Base-by-base conservation (phyloP, 2,888 invertebrate species). In the Cepaea hortensis region DNA sequence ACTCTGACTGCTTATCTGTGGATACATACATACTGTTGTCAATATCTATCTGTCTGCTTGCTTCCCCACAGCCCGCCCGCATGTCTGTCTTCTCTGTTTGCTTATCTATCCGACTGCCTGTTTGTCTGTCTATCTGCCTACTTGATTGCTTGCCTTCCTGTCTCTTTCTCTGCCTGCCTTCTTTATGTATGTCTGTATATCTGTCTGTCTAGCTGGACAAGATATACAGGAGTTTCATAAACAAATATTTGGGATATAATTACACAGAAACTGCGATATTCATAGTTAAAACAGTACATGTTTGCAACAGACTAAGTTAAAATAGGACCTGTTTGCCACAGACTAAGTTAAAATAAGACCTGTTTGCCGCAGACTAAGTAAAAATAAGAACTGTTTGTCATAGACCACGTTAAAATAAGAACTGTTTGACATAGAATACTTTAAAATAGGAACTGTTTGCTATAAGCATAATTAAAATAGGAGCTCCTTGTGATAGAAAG, bases 171-270 rank as follows among this genome's bases (percentile, higher is more conserved):
- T 23, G 20, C 23, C 23, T 72, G 3, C 70, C 20, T 70, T 20
- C 76, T 76, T 23, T 6, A 11, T 73, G 73, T 73, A 6, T 83
- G 55, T 83, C 5, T 83, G 23, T 83, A 9, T 83, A 23, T 83
- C 13, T 83, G 55, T 83, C 6, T 82, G 72, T 82, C 13, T 82
- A n/a, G 35, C 35, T 82, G 50, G 70, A 46, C 48, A 11, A 35
- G 48, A 35, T n/a, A 48, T 48, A 35, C 7, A 46, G 23, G 35
- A 3, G 46, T 48, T 75, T 2, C 35, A 35, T 75, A n/a, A 35
- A 35, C 35, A n/a, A 35, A 35, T 75, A n/a, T 75, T 7, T 75
- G 48, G 48, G n/a, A 75, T n/a, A 46, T 75, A 1, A 35, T 15
- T 75, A 35, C 3, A n/a, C 6, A 75, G 48, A 35, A 35, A 35